phyloP scores from a whole-genome alignment of 2,888 invertebrate genomes.

The Pegoplata infirma region DNA sequence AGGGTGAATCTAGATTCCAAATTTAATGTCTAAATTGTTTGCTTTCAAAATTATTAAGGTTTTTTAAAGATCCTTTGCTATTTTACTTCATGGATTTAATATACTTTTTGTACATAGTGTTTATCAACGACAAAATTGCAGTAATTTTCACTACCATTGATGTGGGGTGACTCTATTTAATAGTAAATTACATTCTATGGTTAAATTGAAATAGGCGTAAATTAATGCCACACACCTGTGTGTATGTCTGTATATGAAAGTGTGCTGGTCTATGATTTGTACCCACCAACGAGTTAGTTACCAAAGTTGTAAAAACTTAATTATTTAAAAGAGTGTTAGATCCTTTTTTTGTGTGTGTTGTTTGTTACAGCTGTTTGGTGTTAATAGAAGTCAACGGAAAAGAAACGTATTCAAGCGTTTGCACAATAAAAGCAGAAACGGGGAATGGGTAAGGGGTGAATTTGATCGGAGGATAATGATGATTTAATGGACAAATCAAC shows the following conservation, averaged over 20 bases:
- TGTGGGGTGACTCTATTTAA: slow-evolving; percentile 9
- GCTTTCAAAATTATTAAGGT: too few species aligned
- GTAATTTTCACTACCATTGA: slow-evolving; percentile 2
- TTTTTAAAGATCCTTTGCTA: too few species aligned
- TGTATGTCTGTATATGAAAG: not conserved
- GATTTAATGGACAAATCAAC: too few species aligned
- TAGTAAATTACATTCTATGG: slow-evolving; percentile 43
- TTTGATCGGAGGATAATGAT: too few species aligned
- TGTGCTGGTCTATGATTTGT: not conserved
- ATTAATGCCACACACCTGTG: slow-evolving; percentile 38
- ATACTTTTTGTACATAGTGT: too few species aligned
- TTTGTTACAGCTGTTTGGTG: too few species aligned
- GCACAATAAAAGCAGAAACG: too few species aligned
- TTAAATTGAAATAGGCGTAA: slow-evolving; percentile 48
- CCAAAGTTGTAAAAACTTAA: slow-evolving; percentile 18
- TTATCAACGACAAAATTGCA: not conserved
- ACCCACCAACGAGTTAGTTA: slow-evolving; percentile 5
- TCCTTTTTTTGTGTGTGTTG: not conserved
- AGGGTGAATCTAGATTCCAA: too few species aligned
- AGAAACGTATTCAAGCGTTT: too few species aligned
- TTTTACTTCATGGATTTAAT: too few species aligned
- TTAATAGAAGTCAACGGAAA: not conserved
- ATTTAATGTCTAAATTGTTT: too few species aligned
- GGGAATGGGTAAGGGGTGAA: too few species aligned
- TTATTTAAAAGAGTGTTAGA: slow-evolving; percentile 19